Evolutionary conservation across 2,113 vertebrate genomes (phyloP).

Genomic region (Donacobius atricapilla): DNA sequence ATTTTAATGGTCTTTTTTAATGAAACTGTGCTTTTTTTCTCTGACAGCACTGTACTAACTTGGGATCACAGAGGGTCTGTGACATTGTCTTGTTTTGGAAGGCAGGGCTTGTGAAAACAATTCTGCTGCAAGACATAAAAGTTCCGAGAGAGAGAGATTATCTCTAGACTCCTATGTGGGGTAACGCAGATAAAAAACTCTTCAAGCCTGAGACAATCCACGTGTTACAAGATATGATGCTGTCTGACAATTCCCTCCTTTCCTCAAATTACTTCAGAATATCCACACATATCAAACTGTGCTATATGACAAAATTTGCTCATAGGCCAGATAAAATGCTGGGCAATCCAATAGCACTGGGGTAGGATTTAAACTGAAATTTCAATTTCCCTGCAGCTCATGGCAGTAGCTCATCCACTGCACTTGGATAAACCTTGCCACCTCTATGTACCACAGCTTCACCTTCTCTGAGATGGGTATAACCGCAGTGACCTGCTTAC

Average conservation of each 20-base stretch:
- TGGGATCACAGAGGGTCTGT: background rate
- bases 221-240: accelerated
- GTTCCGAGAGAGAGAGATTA: background rate
- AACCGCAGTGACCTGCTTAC: background rate
- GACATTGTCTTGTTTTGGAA: background rate
- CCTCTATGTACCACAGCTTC: background rate
- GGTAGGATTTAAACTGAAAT: background rate
- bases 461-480: background rate
- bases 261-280: background rate
- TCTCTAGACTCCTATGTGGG: accelerated
- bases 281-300: background rate
- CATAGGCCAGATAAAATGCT: background rate
- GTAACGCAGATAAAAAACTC: background rate
- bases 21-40: background rate
- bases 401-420: background rate
- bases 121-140: background rate
- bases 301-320: background rate
- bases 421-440: background rate
- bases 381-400: background rate
- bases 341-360: background rate
- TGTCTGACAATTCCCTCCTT: background rate
- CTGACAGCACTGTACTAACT: background rate
- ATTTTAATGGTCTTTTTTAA: background rate
- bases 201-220: background rate
- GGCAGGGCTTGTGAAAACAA: background rate